A percentile compares a stretch with the other conserved stretches of the same genome.
phyloP scores from a whole-genome alignment of 2,113 vertebrate genomes.

The Arothron firmamentum region DNA sequence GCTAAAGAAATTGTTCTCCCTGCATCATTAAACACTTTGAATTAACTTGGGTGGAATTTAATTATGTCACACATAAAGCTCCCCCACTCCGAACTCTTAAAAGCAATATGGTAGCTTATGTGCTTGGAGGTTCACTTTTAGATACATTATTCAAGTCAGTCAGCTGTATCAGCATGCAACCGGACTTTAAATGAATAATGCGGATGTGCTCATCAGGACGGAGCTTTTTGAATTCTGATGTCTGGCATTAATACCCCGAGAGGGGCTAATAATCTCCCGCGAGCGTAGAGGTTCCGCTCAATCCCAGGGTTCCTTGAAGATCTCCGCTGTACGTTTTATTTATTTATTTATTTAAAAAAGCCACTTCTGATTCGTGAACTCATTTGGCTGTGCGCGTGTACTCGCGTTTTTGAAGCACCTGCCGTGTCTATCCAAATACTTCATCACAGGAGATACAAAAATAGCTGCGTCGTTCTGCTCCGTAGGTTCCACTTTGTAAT shows the following conservation, averaged over 20 bases:
- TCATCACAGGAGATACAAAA: slow-evolving; percentile 35
- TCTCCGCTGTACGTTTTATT: slow-evolving; percentile 15
- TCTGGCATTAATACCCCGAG: slow-evolving; percentile 14
- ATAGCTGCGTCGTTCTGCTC: slow-evolving; percentile 12
- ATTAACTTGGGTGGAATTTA: slow-evolving; percentile 71
- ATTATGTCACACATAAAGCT: slow-evolving; percentile 71
- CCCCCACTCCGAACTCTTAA: slow-evolving; percentile 59
- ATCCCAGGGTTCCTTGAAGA: slow-evolving; percentile 27
- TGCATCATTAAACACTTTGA: slow-evolving; percentile 75
- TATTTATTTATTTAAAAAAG: slow-evolving; percentile 37
- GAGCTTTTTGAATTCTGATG: slow-evolving; percentile 36
- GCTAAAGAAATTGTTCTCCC: slow-evolving; percentile 65
- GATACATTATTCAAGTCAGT: slow-evolving; percentile 68
- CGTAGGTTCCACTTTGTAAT: slow-evolving; percentile 27
- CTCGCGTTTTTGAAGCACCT: slow-evolving; percentile 25
- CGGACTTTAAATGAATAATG: slow-evolving; percentile 45
- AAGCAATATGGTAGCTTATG: slow-evolving; percentile 58
- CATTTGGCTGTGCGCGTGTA: slow-evolving; percentile 21
- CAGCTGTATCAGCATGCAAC: slow-evolving; percentile 35
- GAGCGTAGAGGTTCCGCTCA: slow-evolving; percentile 8
- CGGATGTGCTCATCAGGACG: slow-evolving; percentile 19
- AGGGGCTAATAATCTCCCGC: slow-evolving; percentile 26
- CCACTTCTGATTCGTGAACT: slow-evolving; percentile 15
- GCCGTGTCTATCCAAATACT: slow-evolving; percentile 24
- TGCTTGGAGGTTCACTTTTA: slow-evolving; percentile 44